phyloP scores from a whole-genome alignment of 2,797 vertebrate species.

The Odontamblyopus rebecca region DNA sequence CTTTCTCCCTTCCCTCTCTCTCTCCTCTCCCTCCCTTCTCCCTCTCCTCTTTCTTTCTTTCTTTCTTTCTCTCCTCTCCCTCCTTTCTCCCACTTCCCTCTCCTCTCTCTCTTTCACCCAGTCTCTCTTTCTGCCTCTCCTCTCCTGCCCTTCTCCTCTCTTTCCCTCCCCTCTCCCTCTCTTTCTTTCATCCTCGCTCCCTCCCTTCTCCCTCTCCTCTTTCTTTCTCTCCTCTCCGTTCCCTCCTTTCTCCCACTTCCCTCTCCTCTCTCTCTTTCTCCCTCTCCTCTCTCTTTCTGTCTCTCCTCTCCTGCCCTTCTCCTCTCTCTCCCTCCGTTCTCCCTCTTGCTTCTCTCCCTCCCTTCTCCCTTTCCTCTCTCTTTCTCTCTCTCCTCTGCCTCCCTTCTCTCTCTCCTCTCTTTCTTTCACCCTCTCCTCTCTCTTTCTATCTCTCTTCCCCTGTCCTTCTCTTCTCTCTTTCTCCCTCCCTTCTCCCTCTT shows the following conservation, averaged over 20 bases:
- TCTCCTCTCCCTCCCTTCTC: too few species aligned
- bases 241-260: too few species aligned
- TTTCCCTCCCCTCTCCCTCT: too few species aligned
- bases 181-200: too few species aligned
- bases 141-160: neutral
- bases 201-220: too few species aligned
- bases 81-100: neutral
- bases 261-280: neutral
- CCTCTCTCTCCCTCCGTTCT: neutral
- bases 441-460: neutral
- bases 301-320: too few species aligned
- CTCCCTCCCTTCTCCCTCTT: neutral
- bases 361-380: neutral
- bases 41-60: neutral
- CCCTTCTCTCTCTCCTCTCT: neutral
- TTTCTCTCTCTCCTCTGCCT: neutral
- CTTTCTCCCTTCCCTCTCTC: neutral
- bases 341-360: too few species aligned
- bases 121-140: neutral
- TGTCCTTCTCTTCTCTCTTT: neutral
- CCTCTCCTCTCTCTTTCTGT: rapidly evolving
- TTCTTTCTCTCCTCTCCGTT: neutral
- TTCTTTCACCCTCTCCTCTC: neutral
- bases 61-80: neutral
- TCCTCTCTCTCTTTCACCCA: neutral